Evolutionary conservation across 2,888 invertebrate genomes (phyloP).

Genomic region (Drosophila eohydei): DNA sequence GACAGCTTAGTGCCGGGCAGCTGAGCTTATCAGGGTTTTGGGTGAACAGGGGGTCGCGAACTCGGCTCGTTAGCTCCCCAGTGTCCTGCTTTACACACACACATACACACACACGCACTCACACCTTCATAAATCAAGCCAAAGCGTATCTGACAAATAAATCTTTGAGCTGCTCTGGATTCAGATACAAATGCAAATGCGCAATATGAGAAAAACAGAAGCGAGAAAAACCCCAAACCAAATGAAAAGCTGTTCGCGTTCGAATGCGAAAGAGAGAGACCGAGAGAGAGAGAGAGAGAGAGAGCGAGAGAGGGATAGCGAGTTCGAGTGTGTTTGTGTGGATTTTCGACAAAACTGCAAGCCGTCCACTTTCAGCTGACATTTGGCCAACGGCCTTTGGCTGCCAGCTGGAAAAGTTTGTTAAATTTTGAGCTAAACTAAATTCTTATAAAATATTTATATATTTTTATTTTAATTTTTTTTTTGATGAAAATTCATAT

Average conservation of each 20-base stretch:
- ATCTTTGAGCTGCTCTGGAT: constrained; percentile 49
- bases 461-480: constrained; percentile 2
- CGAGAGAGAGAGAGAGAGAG: background rate
- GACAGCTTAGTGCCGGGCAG: constrained; percentile 54
- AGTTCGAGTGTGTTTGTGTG: background rate
- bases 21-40: constrained; percentile 34
- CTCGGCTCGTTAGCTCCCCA: constrained; percentile 10
- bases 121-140: constrained; percentile 69
- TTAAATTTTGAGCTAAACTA: constrained; percentile 46
- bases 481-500: background rate
- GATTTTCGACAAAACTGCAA: constrained; percentile 39
- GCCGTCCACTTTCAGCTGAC: constrained; percentile 65
- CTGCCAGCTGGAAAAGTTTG: constrained; percentile 47
- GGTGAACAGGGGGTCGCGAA: constrained; percentile 26
- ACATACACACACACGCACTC: background rate
- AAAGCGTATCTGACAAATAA: constrained; percentile 65
- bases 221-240: constrained; percentile 15
- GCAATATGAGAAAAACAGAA: constrained; percentile 30
- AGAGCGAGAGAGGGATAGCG: constrained; percentile 4
- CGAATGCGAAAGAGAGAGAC: constrained; percentile 18
- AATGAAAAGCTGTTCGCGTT: constrained; percentile 34
- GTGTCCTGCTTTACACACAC: background rate
- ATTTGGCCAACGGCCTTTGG: constrained; percentile 62
- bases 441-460: constrained; percentile 20
- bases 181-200: constrained; percentile 62